These are phyloP conservation scores for Xenotilapia caudafasciata DNA, from an alignment of 2,113 vertebrate genomes.

Conservation along the genomic window DNA sequence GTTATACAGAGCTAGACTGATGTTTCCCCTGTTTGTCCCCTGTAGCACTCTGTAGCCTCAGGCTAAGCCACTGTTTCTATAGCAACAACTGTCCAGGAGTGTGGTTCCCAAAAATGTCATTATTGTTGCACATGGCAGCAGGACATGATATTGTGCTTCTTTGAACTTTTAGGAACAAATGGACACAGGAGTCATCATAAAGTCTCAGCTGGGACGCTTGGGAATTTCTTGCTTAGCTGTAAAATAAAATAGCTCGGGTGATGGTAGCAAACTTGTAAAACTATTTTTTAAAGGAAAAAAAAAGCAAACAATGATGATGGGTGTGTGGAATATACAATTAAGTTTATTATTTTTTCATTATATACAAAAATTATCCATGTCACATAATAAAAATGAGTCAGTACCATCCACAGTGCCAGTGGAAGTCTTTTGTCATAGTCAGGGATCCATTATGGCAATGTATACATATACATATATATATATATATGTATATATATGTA, in stretches of 20 bases:
- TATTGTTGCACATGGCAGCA: background rate
- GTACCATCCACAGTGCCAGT: background rate
- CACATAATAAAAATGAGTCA: background rate
- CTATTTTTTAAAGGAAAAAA: background rate
- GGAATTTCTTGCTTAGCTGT: background rate
- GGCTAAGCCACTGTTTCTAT: conserved; percentile 53
- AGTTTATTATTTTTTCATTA: background rate
- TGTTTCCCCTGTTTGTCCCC: conserved; percentile 34
- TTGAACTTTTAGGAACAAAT: background rate
- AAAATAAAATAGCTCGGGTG: background rate
- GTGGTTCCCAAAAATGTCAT: conserved; percentile 9
- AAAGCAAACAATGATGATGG: background rate
- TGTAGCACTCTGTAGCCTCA: conserved; percentile 23
- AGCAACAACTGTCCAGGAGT: conserved; percentile 31
- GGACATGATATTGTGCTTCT: background rate
- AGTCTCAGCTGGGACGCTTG: background rate
- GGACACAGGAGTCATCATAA: background rate
- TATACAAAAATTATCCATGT: background rate
- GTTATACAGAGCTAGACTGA: conserved; percentile 15
- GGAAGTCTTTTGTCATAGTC: background rate
- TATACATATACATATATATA: too few species aligned
- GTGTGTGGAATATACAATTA: background rate
- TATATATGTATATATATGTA: rapidly evolving
- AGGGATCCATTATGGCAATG: background rate
- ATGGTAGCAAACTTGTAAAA: background rate